Percentiles rank a stretch among this genome's conserved stretches.
Evolutionary conservation across 2,113 vertebrate genomes (phyloP).

Genomic region (Entelurus aequoreus): DNA sequence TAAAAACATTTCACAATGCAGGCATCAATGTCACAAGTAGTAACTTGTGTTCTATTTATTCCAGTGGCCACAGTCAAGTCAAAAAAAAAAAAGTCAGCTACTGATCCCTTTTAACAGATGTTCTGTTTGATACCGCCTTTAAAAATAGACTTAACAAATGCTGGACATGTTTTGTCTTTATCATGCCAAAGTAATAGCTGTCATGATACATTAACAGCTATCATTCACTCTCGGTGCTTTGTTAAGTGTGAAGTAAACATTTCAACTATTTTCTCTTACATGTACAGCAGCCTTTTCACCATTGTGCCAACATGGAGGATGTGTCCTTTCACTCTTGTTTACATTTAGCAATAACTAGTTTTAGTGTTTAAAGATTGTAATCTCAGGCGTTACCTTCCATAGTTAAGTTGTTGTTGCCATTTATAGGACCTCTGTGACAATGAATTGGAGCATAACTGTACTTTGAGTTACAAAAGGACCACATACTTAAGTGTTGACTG

Average conservation of each 20-base stretch:
- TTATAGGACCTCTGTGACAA: conserved; percentile 20
- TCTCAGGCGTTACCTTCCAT: conserved; percentile 5
- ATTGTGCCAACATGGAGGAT: conserved; percentile 11
- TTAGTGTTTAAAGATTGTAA: background rate
- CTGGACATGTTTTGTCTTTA: conserved; percentile 59
- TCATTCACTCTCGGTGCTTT: conserved; percentile 7
- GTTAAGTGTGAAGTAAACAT: conserved; percentile 9
- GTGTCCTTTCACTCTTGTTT: background rate
- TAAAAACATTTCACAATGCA: conserved; percentile 7
- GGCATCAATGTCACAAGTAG: conserved; percentile 4
- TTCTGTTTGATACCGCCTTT: conserved; percentile 27
- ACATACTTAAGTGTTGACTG: conserved; percentile 9
- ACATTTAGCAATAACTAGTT: background rate
- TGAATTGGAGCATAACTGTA: conserved; percentile 23
- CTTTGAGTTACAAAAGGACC: conserved; percentile 32
- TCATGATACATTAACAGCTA: conserved; percentile 15
- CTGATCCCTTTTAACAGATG: conserved; percentile 21
- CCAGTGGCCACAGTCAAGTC: conserved; percentile 40
- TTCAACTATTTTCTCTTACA: conserved; percentile 15
- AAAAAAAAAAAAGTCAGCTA: conserved; percentile 12
- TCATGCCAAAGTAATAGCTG: conserved; percentile 54
- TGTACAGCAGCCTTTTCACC: conserved; percentile 3
- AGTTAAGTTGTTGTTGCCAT: background rate
- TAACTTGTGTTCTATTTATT: conserved; percentile 52
- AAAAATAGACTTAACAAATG: conserved; percentile 58